Conservation (phyloP, 2,888 invertebrate genomes). For the Auanema freiburgensis region DNA sequence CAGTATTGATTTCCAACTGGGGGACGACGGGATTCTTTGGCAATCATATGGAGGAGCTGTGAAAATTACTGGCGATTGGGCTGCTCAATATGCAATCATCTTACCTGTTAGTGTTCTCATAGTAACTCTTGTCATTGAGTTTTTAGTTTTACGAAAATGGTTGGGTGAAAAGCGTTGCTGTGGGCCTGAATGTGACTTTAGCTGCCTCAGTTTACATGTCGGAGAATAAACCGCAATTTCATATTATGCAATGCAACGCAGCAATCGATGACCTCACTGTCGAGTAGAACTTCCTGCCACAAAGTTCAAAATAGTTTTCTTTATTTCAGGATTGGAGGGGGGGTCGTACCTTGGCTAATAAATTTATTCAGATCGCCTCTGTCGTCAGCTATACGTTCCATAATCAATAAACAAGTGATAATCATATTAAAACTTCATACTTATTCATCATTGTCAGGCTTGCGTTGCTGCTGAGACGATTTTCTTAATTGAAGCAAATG, state of each 20-base stretch:
- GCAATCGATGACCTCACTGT: conserved; percentile 41
- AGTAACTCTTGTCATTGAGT: conserved; percentile 8
- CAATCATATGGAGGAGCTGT: conserved; percentile 44
- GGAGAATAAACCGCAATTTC: conserved; percentile 48
- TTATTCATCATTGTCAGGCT: conserved; percentile 29
- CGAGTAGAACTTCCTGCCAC: conserved; percentile 19
- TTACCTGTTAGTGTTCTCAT: conserved; percentile 33
- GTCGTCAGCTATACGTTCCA: conserved; percentile 37
- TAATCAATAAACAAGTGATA: conserved; percentile 43
- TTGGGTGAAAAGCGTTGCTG: conserved; percentile 46
- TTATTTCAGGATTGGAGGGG: conserved; percentile 46
- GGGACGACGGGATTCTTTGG: conserved; percentile 42
- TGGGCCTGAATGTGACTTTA: conserved; percentile 45
- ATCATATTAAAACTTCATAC: neutral
- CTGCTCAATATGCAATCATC: conserved; percentile 44
- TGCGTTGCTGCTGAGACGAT: conserved; percentile 40
- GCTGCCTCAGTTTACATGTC: conserved; percentile 35
- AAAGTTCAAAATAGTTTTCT: neutral
- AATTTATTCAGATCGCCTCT: conserved; percentile 49
- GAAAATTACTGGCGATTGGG: conserved; percentile 51
- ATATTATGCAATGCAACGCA: conserved; percentile 38
- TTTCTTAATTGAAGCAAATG: conserved; percentile 48
- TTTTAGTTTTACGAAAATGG: conserved; percentile 47
- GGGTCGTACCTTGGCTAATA: conserved; percentile 54
- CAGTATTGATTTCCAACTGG: conserved; percentile 34